These are phyloP conservation scores for Cyaniris semiargus DNA, from an alignment of 2,888 invertebrate genomes.

Conservation along the genomic window DNA sequence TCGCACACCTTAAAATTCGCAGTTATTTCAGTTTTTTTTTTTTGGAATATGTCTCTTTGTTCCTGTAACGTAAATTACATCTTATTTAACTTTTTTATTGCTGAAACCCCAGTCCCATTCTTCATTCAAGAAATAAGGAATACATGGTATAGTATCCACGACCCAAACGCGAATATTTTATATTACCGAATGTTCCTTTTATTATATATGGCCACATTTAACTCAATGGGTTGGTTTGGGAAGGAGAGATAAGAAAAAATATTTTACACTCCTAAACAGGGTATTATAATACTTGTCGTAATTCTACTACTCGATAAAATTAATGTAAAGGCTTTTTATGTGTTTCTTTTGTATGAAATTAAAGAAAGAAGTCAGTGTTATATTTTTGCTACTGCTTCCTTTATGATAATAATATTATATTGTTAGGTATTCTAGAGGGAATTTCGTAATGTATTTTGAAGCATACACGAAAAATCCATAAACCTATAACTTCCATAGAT, in stretches of 20 bases:
- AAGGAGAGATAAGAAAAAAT: constrained; percentile 22
- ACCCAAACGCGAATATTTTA: constrained; percentile 6
- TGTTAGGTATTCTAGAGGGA: too few relatives aligned
- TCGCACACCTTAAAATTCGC: neutral
- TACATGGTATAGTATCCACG: constrained; percentile 1
- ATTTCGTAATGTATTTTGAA: too few relatives aligned
- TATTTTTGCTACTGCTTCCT: too few relatives aligned
- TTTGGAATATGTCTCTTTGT: neutral
- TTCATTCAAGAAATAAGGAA: constrained; percentile 5
- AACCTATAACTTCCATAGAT: too few relatives aligned
- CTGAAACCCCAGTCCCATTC: neutral
- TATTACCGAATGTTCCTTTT: constrained; percentile 14
- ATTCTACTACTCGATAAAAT: constrained; percentile 9
- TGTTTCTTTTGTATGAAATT: neutral
- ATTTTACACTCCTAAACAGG: constrained; percentile 24
- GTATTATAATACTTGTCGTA: constrained; percentile 23
- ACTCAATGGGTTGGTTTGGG: constrained; percentile 16
- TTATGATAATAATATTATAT: too few relatives aligned
- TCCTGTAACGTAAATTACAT: neutral
- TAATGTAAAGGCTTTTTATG: neutral
- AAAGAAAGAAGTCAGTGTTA: neutral
- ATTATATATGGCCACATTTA: constrained; percentile 28
- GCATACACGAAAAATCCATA: too few relatives aligned
- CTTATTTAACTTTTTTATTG: constrained; percentile 18
- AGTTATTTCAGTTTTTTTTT: neutral